phyloP scores from a whole-genome alignment of 2,113 vertebrate species.

The Caretta caretta region DNA sequence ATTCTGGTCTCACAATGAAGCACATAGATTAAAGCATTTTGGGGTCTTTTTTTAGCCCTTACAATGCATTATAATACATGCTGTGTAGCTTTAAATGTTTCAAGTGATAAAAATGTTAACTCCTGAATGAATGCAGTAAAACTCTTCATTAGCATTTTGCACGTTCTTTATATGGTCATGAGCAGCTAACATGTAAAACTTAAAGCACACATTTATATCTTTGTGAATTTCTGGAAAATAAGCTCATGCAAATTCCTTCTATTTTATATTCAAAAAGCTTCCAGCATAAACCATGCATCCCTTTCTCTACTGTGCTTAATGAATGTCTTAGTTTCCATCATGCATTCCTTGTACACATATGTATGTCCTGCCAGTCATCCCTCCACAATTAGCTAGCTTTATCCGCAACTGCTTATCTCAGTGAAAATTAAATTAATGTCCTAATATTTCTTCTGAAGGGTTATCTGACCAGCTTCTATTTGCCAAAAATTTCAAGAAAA shows the following conservation, averaged over 20 bases:
- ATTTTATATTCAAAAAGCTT: neutral
- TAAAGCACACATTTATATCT: neutral
- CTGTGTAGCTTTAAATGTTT: neutral
- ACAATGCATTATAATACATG: neutral
- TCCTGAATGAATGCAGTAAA: neutral
- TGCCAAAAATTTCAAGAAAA: neutral
- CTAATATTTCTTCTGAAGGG: neutral
- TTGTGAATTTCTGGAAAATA: neutral
- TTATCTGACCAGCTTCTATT: neutral
- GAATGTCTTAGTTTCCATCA: neutral
- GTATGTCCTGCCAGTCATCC: rapidly evolving
- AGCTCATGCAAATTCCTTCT: neutral
- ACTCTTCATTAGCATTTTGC: neutral
- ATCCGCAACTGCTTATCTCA: neutral
- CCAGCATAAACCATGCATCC: neutral
- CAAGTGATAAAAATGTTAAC: neutral
- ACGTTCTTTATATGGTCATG: neutral
- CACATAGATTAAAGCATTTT: neutral
- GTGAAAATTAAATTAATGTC: neutral
- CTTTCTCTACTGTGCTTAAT: neutral
- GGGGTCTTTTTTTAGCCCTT: neutral
- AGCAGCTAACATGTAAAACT: neutral
- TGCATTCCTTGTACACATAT: rapidly evolving
- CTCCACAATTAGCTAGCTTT: rapidly evolving
- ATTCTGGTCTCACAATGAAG: neutral